phyloP scores from a whole-genome alignment of 2,797 vertebrate species.

The Esox lucius region DNA sequence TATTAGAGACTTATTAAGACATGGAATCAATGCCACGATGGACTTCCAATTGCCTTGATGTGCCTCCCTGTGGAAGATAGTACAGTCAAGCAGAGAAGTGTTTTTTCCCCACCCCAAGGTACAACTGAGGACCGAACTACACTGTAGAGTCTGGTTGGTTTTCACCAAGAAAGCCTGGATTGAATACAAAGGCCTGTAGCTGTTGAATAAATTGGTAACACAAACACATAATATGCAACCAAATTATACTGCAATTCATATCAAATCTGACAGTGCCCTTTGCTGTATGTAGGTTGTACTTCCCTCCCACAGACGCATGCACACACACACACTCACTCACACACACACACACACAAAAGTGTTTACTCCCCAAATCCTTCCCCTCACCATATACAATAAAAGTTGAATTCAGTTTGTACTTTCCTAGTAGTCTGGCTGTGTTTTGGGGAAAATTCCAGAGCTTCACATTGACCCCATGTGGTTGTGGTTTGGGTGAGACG shows the following conservation, averaged over 20 bases:
- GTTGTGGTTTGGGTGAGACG: slow-evolving; percentile 76
- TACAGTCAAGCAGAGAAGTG: background rate
- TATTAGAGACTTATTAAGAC: background rate
- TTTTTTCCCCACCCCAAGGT: background rate
- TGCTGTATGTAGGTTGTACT: background rate
- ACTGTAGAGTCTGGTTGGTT: background rate
- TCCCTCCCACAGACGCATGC: no score
- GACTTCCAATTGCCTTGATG: background rate
- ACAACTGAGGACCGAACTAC: background rate
- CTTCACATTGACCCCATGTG: slow-evolving; percentile 68
- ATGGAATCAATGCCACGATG: background rate
- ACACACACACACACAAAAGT: no score
- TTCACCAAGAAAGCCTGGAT: background rate
- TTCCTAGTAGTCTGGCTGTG: slow-evolving; percentile 25
- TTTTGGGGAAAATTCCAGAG: slow-evolving; percentile 68
- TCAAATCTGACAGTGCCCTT: background rate
- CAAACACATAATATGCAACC: background rate
- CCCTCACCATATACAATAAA: background rate
- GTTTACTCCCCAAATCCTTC: background rate
- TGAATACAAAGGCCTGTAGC: background rate
- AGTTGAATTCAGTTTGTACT: background rate
- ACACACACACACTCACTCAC: no score
- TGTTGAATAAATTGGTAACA: background rate
- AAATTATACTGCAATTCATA: background rate
- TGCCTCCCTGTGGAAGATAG: background rate